A percentile compares a stretch with the other conserved stretches of the same genome.
Conservation (phyloP, 2,888 invertebrate species). For the Pharmacophagus antenor region DNA sequence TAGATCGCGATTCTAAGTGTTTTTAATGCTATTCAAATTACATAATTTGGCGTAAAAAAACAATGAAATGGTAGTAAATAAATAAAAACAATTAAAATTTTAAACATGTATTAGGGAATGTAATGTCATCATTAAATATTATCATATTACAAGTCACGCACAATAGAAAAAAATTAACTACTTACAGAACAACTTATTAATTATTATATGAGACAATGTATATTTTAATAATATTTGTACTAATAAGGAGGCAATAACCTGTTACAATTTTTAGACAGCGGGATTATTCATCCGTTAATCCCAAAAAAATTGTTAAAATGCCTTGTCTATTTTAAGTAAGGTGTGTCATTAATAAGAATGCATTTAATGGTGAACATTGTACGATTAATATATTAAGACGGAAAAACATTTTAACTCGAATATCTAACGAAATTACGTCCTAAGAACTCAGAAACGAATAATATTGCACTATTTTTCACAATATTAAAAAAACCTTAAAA, state of each 20-base stretch:
- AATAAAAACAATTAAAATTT: constrained; percentile 48
- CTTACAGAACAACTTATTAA: background rate
- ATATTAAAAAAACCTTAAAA: no score
- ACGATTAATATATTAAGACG: no score
- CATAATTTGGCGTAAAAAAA: background rate
- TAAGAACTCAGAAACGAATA: no score
- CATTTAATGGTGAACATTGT: no score
- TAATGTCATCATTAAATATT: constrained; percentile 51
- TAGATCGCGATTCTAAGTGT: no score
- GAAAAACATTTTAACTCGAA: no score
- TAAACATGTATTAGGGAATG: constrained; percentile 77
- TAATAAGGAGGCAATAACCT: background rate
- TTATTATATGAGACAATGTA: background rate
- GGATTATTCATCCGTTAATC: background rate
- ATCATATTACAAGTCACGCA: no score
- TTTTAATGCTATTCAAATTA: no score
- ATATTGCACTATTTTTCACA: no score
- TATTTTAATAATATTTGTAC: constrained; percentile 2
- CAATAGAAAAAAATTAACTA: background rate
- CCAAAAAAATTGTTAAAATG: background rate
- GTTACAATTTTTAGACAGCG: background rate
- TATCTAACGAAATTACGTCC: no score
- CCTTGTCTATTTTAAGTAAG: no score
- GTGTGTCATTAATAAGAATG: no score
- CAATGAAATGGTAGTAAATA: background rate